Base-by-base conservation (phyloP, 2,888 invertebrate species). In the Agrochola lota region DNA sequence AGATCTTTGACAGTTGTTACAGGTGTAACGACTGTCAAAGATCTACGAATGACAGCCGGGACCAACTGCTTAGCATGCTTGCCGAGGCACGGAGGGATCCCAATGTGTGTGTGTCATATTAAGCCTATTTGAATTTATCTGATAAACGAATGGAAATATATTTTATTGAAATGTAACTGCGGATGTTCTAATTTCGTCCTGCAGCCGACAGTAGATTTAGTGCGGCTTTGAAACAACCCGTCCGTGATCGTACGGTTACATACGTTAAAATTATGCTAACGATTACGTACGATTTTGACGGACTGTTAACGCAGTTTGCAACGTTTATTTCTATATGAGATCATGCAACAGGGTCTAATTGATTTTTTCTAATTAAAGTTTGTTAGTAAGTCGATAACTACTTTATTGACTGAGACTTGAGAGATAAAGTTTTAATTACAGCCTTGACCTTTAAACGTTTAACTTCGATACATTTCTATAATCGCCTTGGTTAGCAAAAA, bases 151-250 rank as follows among this genome's bases (percentile, higher is more conserved):
- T 30, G 8, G 20, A 57, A 23, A 73, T 49, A 49, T n/a, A 64
- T 64, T 40, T 74, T 4, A 57, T 49, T 81, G n/a, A 78, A 30
- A 64, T n/a, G 8, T 72, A n/a, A 72, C 55, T 30, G 43, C 57
- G 30, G 30, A 64, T 81, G 73, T 30, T 43, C 81, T 81, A 64
- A 72, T 81, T 73, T n/a, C 30, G 23, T 46, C 12, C 63, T 78
- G 81, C 49, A 81, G n/a, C 63, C 15, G 63, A 74, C 81, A 59
- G 30, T 23, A n/a, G 3, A 63, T 81, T 63, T 63, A 49, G 43
- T 55, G 77, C 43, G 26, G 63, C 55, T 57, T 63, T 26, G 40
- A 49, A 81, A 73, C 5, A 64, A 40, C 23, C 9, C 40, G 46
- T 57, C 12, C 40, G 26, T n/a, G n/a, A 49, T 12, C 20, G 46